These are phyloP conservation scores for Adelphocoris suturalis DNA, from an alignment of 2,888 invertebrate genomes.

Conservation along the genomic window DNA sequence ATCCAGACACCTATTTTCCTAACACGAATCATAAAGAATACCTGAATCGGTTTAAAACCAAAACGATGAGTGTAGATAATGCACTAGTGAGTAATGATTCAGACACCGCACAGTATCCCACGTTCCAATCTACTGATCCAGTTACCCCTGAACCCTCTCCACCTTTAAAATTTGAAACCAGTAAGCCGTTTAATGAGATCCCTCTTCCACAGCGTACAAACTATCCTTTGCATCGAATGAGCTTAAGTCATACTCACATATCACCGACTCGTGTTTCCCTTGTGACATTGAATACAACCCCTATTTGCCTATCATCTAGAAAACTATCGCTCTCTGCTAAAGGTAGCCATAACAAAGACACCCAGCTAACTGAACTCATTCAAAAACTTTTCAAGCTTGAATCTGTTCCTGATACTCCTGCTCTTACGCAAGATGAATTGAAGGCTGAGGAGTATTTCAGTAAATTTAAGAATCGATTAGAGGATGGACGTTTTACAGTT, in stretches of 20 bases:
- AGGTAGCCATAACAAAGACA: not conserved
- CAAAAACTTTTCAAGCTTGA: not conserved
- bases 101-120: too few species aligned
- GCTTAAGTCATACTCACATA: not conserved
- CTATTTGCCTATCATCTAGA: not conserved
- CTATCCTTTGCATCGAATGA: not conserved
- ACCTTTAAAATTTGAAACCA: not conserved
- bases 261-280: slow-evolving; percentile 23
- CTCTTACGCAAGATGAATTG: slow-evolving; percentile 31
- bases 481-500: slow-evolving; percentile 3
- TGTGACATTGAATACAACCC: not conserved
- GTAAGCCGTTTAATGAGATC: not conserved
- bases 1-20: not conserved
- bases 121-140: not conserved
- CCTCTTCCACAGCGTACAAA: not conserved
- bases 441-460: slow-evolving; percentile 25
- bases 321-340: not conserved
- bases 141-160: not conserved
- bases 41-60: not conserved
- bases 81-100: not conserved
- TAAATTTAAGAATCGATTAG: not conserved
- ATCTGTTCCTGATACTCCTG: not conserved
- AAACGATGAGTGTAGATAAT: not conserved
- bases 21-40: not conserved
- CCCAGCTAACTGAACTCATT: not conserved